phyloP scores from a whole-genome alignment of 2,113 vertebrate genomes.

The Saiga tatarica region DNA sequence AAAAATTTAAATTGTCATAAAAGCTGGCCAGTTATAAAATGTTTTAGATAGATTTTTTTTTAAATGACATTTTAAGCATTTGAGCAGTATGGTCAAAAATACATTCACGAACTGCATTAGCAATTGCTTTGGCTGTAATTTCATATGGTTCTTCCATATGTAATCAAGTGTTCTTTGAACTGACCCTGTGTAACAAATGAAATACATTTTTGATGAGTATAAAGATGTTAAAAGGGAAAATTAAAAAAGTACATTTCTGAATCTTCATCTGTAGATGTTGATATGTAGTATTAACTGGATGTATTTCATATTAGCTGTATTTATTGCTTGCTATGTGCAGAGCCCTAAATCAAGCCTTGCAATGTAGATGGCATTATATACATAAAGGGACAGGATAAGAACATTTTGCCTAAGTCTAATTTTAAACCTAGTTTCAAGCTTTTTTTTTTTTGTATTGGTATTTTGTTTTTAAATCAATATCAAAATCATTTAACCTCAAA shows the following conservation, averaged over 20 bases:
- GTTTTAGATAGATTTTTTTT: conserved; percentile 82
- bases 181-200: neutral
- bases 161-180: conserved; percentile 33
- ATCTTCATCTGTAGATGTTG: neutral
- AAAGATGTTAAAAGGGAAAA: conserved; percentile 4
- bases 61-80: conserved; percentile 82
- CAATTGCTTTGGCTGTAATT: conserved; percentile 27
- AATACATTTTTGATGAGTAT: neutral
- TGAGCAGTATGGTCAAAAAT: conserved; percentile 76
- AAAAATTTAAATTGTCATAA: conserved; percentile 85
- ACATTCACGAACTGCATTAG: conserved; percentile 33
- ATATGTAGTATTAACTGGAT: neutral
- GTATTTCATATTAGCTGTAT: neutral
- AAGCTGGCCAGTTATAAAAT: conserved; percentile 83
- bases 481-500: neutral
- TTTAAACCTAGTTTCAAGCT: conserved; percentile 1
- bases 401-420: neutral
- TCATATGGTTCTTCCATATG: neutral
- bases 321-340: neutral
- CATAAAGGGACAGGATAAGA: neutral
- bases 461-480: conserved; percentile 21
- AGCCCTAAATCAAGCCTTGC: neutral
- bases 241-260: neutral
- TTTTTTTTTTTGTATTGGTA: neutral
- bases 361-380: neutral